Evolutionary conservation across 2,113 vertebrate genomes (phyloP).

Genomic region (Pao palembangensis): DNA sequence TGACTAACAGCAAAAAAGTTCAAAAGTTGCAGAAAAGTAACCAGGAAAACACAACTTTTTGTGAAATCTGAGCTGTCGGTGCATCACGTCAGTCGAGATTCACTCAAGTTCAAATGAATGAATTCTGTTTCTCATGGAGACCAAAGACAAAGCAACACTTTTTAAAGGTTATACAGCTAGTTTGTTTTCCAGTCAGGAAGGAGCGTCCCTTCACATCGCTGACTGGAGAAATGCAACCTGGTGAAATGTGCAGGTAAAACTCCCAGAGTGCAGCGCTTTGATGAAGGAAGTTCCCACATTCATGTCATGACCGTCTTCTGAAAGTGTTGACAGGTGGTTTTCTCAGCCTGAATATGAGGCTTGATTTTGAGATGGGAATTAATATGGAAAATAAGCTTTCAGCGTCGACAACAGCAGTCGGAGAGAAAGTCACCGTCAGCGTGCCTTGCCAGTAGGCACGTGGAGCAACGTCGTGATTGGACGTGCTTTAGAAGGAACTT

Average conservation of each 20-base stretch:
- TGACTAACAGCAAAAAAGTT: background rate
- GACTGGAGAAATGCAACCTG: slow-evolving; percentile 2
- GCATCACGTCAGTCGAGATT: too few relatives aligned
- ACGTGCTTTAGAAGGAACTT: too few relatives aligned
- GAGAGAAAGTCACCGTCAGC: background rate
- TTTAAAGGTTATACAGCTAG: too few relatives aligned
- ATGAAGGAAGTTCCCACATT: slow-evolving; percentile 15
- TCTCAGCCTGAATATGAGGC: slow-evolving; percentile 12
- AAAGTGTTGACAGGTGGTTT: slow-evolving; percentile 19
- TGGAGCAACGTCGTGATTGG: background rate
- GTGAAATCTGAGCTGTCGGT: too few relatives aligned
- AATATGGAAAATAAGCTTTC: background rate
- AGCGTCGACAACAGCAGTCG: slow-evolving; percentile 1
- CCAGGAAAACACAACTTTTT: background rate
- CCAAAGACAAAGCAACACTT: too few relatives aligned
- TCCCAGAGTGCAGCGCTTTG: background rate
- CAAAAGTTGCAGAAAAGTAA: background rate
- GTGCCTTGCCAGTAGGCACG: background rate
- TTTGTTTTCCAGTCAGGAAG: too few relatives aligned
- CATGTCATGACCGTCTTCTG: slow-evolving; percentile 17
- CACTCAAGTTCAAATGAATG: too few relatives aligned
- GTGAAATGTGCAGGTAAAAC: slow-evolving; percentile 13
- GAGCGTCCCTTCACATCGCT: too few relatives aligned
- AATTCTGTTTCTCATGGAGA: too few relatives aligned
- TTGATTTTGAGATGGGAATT: slow-evolving; percentile 20